These are phyloP conservation scores for Melanostoma mellinum DNA, from an alignment of 2,888 invertebrate genomes.

Conservation along the genomic window DNA sequence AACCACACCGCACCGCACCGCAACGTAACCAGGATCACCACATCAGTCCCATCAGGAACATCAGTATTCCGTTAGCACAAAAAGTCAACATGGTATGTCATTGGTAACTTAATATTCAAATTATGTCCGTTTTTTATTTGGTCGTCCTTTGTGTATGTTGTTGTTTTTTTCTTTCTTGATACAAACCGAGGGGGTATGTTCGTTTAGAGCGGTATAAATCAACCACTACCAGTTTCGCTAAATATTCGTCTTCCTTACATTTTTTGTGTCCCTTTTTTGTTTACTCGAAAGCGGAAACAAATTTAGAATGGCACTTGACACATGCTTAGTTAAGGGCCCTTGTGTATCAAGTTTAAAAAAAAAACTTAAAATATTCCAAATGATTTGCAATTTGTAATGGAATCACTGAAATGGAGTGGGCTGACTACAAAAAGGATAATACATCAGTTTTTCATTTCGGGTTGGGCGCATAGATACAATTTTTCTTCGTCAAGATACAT, in stretches of 20 bases:
- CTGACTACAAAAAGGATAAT: constrained; percentile 23
- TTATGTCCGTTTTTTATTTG: constrained; percentile 61
- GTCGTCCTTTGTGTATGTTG: constrained; percentile 48
- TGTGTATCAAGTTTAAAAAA: constrained; percentile 36
- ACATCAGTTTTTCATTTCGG: constrained; percentile 22
- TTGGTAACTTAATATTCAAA: constrained; percentile 73
- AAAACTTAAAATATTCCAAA: constrained; percentile 59
- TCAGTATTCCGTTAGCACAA: constrained; percentile 70
- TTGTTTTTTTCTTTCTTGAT: too few species aligned
- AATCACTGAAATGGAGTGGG: constrained; percentile 22
- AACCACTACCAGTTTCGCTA: constrained; percentile 63
- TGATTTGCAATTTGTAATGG: constrained; percentile 66
- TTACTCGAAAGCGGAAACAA: constrained; percentile 64
- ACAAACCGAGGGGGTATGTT: constrained; percentile 24
- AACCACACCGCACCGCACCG: not conserved
- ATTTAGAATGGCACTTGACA: constrained; percentile 71
- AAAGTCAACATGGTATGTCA: constrained; percentile 72
- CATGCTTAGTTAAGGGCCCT: constrained; percentile 59
- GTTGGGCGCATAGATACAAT: not conserved
- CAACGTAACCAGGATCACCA: not conserved
- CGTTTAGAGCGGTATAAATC: constrained; percentile 69
- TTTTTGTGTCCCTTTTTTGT: constrained; percentile 48
- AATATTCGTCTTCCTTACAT: constrained; percentile 35
- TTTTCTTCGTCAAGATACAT: not conserved
- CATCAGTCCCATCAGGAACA: constrained; percentile 32